Base-by-base conservation (phyloP, 2,888 invertebrate genomes). In the Megaustenia siamemsis region DNA sequence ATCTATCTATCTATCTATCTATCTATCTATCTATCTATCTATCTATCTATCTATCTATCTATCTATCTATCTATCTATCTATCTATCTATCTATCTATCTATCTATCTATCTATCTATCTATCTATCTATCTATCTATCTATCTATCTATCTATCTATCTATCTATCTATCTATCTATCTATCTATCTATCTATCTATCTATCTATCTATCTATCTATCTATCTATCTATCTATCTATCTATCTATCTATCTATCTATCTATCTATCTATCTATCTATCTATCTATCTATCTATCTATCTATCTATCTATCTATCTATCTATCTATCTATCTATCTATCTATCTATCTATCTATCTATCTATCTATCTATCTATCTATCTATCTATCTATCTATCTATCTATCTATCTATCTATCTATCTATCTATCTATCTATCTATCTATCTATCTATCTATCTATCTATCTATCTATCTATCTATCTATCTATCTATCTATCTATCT, bases 351-450 rank as follows among this genome's bases (percentile, higher is more conserved):
- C 56, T 56, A 15, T 56, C 56, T 56, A 15, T 56, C 56, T 56
- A 15, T 56, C 56, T 56, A 10, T 77, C 56, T 56, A 32, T 35
- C 28, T 77, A 53, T 53, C 77, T 56, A 32, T 77, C 77, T 21
- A 18, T 56, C 18, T 77, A 53, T 53, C 35, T 35, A 6, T n/a
- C n/a, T n/a, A n/a, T n/a, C n/a, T n/a, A n/a, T 69, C 49, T 45
- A 45, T 32, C 32, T 69, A 45, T 80, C 45, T 69, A n/a, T 49
- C 32, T 69, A 28, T 5, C 35, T 32, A 32, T 80, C 10, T 49
- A 21, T 28, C 53, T 49, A 32, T 49, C 63, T 49, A 6, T 80
- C 68, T 49, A 32, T 69, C 45, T 68, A 49, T 45, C 69, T 49
- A 3, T 69, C 21, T 49, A 21, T 49, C 69, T 49, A 32, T 32